Evolutionary conservation across 2,888 invertebrate species (phyloP), one percentile per base, ranked within the genome.

Genomic region (Keiferia lycopersicella): DNA sequence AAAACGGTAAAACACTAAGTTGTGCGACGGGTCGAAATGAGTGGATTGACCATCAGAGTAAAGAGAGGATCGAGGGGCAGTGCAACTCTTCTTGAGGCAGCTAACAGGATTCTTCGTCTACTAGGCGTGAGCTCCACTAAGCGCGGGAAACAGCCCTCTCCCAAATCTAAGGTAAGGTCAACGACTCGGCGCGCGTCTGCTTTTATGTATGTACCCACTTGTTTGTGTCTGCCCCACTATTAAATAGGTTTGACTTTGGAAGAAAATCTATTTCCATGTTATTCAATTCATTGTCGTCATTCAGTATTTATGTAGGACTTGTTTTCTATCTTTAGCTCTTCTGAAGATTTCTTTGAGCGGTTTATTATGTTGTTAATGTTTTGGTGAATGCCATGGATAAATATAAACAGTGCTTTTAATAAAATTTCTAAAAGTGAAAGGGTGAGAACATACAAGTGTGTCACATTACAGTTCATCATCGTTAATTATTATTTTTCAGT

Each of bases 51-150:
- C 84, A 86, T 56, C 56, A 90, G 90, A 86, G 88, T 89, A 74
- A 92, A 92, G 88, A 85, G 92, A 82, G 90, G 92, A 82, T 92
- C 92, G 84, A 87, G 92, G 83, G 92, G 92, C 76, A 91, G 92
- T 83, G 92, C 90, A 69, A 92, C 92, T 81, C 89, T 92, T 77
- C 83, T 92, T 66, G 92, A 91, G 80, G 92, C 92, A 80, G 92
- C 92, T 65, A 91, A 92, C 86, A 91, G 92, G 82, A 92, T 92
- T 86, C 87, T 92, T 70, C 86, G 92, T 75, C 78, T 92, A 76
- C 88, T 92, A 71, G 92, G 92, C 77, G 89, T 92, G 71, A 92
- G 91, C 79, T 90, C 91, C 67, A 83, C 88, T 73, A 92, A 92
- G 85, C 92, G 92, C 88, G 91, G 90, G 90, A 92, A 92, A 88